Evolutionary conservation across 2,888 invertebrate species (phyloP).

Genomic region (Apamea sordens): DNA sequence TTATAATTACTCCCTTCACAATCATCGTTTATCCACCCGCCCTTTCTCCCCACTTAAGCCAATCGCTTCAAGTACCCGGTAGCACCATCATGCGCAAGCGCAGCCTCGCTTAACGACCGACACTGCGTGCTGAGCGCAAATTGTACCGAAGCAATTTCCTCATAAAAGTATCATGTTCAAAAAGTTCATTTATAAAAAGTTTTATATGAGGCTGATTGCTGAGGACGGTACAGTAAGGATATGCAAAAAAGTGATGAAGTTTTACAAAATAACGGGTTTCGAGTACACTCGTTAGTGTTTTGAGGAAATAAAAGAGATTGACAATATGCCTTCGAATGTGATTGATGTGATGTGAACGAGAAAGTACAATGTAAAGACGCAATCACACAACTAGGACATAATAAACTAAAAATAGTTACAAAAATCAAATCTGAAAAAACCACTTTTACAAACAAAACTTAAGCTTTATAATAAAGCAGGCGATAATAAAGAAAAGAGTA

Average conservation of each 20-base stretch:
- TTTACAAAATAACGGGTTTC: conserved; percentile 52
- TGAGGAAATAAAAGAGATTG: conserved; percentile 39
- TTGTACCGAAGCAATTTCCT: conserved; percentile 69
- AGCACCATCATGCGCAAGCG: conserved; percentile 69
- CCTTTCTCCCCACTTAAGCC: conserved; percentile 56
- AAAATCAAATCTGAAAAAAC: not conserved
- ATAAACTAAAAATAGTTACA: not conserved
- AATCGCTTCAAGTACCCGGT: conserved; percentile 66
- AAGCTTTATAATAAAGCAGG: conserved; percentile 4
- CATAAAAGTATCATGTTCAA: conserved; percentile 62
- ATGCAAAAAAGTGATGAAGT: conserved; percentile 55
- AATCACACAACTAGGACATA: not conserved
- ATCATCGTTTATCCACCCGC: conserved; percentile 48
- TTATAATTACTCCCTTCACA: conserved; percentile 44
- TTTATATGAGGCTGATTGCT: conserved; percentile 52
- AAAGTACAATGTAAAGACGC: not conserved
- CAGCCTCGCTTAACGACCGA: conserved; percentile 71
- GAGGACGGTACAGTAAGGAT: conserved; percentile 14
- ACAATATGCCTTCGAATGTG: conserved; percentile 4
- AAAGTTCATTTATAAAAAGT: conserved; percentile 55
- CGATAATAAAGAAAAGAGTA: conserved; percentile 25
- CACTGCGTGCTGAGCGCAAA: conserved; percentile 70
- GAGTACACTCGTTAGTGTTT: conserved; percentile 43
- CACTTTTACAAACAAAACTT: not conserved
- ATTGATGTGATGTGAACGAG: conserved; percentile 29